Conservation (phyloP, 2,797 vertebrate genomes). For the Craterocephalus amniculus region DNA sequence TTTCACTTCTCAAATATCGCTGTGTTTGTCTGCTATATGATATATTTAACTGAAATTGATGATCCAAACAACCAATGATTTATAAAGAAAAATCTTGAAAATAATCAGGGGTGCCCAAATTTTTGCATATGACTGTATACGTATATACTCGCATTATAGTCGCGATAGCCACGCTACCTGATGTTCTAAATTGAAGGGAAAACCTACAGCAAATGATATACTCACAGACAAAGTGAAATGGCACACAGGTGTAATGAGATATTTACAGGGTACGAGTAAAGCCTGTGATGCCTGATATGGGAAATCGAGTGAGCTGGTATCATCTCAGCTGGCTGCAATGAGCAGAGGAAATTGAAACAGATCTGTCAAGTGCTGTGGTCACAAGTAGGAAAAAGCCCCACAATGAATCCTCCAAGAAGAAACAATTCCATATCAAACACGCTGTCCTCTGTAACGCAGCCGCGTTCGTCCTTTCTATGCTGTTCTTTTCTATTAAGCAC, state of each 20-base stretch:
- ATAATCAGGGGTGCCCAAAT: too few relatives aligned
- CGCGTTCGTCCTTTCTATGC: constrained; percentile 48
- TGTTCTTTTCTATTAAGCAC: constrained; percentile 4
- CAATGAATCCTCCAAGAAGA: constrained; percentile 15
- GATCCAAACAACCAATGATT: too few relatives aligned
- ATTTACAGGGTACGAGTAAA: constrained; percentile 6
- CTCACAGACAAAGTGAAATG: constrained; percentile 45
- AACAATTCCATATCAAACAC: constrained; percentile 24
- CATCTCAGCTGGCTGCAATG: constrained; percentile 23
- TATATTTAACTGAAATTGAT: too few relatives aligned
- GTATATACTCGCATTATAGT: too few relatives aligned
- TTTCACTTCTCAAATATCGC: too few relatives aligned
- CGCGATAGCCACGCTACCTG: too few relatives aligned
- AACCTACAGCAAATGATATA: constrained; percentile 24
- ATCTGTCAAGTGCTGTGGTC: constrained; percentile 7
- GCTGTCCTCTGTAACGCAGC: constrained; percentile 21
- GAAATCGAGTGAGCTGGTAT: constrained; percentile 34
- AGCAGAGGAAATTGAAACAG: constrained; percentile 14
- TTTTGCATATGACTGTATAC: too few relatives aligned
- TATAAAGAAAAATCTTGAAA: too few relatives aligned
- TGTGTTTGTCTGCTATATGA: too few relatives aligned
- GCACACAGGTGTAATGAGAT: constrained; percentile 31
- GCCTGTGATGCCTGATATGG: constrained; percentile 47
- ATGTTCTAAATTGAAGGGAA: not conserved
- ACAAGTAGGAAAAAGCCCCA: constrained; percentile 30